phyloP scores from a whole-genome alignment of 2,113 vertebrate genomes.

The Boleophthalmus pectinirostris region DNA sequence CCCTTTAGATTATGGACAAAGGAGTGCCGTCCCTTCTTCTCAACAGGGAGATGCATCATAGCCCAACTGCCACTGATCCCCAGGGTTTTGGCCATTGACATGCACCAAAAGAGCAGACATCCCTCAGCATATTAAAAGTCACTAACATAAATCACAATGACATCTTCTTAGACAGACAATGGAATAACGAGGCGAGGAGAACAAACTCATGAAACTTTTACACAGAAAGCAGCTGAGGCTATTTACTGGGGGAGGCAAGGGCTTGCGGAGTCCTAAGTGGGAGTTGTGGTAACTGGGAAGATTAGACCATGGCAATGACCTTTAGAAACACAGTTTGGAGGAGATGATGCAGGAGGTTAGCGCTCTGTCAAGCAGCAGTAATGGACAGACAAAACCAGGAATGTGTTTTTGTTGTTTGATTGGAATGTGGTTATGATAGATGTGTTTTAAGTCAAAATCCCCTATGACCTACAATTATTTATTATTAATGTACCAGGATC shows the following conservation, averaged over 20 bases:
- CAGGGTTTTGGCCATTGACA: conserved; percentile 50
- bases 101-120: conserved; percentile 43
- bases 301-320: conserved; percentile 51
- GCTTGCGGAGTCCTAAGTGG: conserved; percentile 16
- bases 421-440: neutral
- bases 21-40: conserved; percentile 35
- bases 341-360: conserved; percentile 42
- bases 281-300: conserved; percentile 47
- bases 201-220: conserved; percentile 56
- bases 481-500: neutral
- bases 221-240: conserved; percentile 32
- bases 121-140: conserved; percentile 62
- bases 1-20: conserved; percentile 51
- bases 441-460: neutral
- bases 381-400: conserved; percentile 11
- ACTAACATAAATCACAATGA: conserved; percentile 67
- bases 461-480: neutral
- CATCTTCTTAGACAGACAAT: conserved; percentile 61
- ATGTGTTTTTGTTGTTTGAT: neutral
- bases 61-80: conserved; percentile 50
- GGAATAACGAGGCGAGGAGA: conserved; percentile 53
- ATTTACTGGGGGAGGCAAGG: conserved; percentile 16
- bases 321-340: conserved; percentile 41
- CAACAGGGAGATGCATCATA: conserved; percentile 47
- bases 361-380: conserved; percentile 11